Base-by-base conservation (phyloP, 2,888 invertebrate genomes). In the Gymnosoma rotundatum region DNA sequence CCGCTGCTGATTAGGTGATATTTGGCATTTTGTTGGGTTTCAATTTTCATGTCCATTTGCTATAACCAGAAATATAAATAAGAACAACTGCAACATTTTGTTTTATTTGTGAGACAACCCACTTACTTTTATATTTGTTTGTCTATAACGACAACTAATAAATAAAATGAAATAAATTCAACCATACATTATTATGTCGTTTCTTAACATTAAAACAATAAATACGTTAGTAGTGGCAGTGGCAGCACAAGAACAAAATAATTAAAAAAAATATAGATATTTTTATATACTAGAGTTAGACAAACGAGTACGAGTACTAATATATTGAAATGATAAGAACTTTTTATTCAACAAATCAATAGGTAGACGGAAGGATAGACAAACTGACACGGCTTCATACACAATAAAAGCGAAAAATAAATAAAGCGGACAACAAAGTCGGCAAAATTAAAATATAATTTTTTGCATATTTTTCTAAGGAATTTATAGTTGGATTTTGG, bases 141-240 rank as follows among this genome's bases (percentile, higher is more conserved):
- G 42, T 58, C 52, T 18, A 60, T 1, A 61, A 61, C 54, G 21
- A 69, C 61, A 67, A 74, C 20, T 56, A 74, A 81, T 64, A 81
- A 81, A 70, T 64, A 70, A 70, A 73, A 73, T 48, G 32, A 70
- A 70, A 66, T 32, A 56, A 50, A 76, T 48, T 42, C 25, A 75
- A 70, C 25, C 69, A 81, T 81, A 81, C 74, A 84, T 84, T 84
- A 84, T 84, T 84, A 84, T 84, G 84, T 84, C 84, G 78, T 84
- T 84, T 78, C 60, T 70, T 58, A 66, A 66, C 74, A 52, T 70
- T 74, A 78, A 84, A 84, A 81, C 78, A 81, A 84, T 84, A 84
- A 84, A 79, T 79, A 79, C 61, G 20, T 60, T 42, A 52, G 25
- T 50, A 58, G 64, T 64, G 64, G 58, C 64, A 79, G 60, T n/a